A percentile compares a stretch with the other conserved stretches of the same genome.
phyloP scores from a whole-genome alignment of 2,888 invertebrate genomes.

The Hemaris fuciformis region DNA sequence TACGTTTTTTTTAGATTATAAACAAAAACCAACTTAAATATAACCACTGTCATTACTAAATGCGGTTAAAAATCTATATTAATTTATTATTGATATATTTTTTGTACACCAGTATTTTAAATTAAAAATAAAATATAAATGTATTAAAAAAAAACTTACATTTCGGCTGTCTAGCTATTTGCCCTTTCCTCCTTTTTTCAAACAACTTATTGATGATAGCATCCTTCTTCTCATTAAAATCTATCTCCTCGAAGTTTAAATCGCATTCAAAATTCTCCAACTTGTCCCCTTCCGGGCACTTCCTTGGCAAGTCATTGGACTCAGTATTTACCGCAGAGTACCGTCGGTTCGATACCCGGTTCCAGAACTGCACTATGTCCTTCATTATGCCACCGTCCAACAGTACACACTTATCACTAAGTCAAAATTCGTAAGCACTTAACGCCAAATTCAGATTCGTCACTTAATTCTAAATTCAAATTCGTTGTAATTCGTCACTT shows the following conservation, averaged over 20 bases:
- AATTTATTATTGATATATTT: too few relatives aligned
- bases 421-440: background rate
- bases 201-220: conserved; percentile 69
- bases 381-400: conserved; percentile 81
- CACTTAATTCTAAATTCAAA: too few relatives aligned
- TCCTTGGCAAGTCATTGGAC: conserved; percentile 50
- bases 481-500: too few relatives aligned
- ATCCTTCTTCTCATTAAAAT: conserved; percentile 59
- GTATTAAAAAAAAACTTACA: conserved; percentile 56
- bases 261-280: conserved; percentile 59
- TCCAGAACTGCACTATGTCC: conserved; percentile 83
- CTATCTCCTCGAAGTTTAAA: conserved; percentile 61
- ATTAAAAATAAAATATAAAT: conserved; percentile 11
- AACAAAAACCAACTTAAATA: too few relatives aligned
- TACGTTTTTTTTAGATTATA: too few relatives aligned
- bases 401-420: background rate
- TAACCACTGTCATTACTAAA: too few relatives aligned
- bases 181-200: conserved; percentile 57
- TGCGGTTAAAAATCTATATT: too few relatives aligned
- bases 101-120: too few relatives aligned
- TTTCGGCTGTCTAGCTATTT: conserved; percentile 62
- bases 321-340: conserved; percentile 72
- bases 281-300: conserved; percentile 47
- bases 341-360: conserved; percentile 71
- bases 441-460: background rate